A percentile compares a stretch with the other conserved stretches of the same genome.
phyloP scores from a whole-genome alignment of 2,797 vertebrate genomes.

The Neosilurus mollespiculum region DNA sequence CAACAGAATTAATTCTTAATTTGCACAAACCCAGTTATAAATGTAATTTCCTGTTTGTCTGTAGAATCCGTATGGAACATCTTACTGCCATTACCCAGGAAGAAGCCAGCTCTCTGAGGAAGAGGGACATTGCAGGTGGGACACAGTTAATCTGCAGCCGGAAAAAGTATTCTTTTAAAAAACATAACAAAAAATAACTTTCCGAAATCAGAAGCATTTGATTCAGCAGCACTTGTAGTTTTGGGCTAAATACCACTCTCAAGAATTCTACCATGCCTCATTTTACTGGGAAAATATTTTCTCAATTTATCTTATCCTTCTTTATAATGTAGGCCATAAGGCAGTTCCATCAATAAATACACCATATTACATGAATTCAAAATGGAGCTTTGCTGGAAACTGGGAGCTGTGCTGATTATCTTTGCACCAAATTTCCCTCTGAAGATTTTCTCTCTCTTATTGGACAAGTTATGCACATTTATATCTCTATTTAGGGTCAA shows the following conservation, averaged over 20 bases:
- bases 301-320: neutral
- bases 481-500: neutral
- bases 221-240: neutral
- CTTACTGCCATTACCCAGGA: slow-evolving; percentile 93
- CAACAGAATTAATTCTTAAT: neutral
- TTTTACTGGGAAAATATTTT: neutral
- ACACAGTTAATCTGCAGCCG: neutral
- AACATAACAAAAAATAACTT: neutral
- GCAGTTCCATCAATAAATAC: neutral
- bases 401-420: neutral
- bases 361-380: neutral
- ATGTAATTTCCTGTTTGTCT: slow-evolving; percentile 2
- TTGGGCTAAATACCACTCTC: neutral
- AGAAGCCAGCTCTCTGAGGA: slow-evolving; percentile 84
- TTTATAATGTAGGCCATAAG: neutral
- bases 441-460: neutral
- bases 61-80: slow-evolving; percentile 90
- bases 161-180: neutral
- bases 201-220: neutral
- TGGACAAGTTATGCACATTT: neutral
- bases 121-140: slow-evolving; percentile 86
- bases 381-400: neutral
- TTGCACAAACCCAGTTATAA: neutral
- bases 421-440: neutral
- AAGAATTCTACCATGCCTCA: neutral